Percentiles rank a stretch among this genome's conserved stretches.
Conservation (phyloP, 2,888 invertebrate species). For the Leptogaster cylindrica region DNA sequence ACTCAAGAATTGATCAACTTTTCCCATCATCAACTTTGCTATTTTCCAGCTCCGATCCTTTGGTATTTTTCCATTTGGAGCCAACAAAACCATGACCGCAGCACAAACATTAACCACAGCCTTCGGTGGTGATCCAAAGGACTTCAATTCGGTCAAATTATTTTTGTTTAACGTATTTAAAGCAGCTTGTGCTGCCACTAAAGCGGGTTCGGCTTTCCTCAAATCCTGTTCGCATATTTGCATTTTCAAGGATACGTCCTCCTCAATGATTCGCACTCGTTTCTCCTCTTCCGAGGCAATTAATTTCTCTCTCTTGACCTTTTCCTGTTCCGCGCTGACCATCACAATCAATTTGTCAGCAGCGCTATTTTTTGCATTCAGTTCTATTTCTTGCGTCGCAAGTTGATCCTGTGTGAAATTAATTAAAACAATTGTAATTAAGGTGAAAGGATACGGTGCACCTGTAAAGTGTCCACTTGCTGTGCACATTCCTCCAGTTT, state of each 20-base stretch:
- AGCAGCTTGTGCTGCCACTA: slow-evolving; percentile 78
- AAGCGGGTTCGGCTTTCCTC: slow-evolving; percentile 89
- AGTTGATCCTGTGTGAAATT: slow-evolving; percentile 57
- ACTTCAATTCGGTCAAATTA: slow-evolving; percentile 92
- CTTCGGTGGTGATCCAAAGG: slow-evolving; percentile 91
- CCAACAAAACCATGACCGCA: slow-evolving; percentile 86
- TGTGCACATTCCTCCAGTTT: slow-evolving; percentile 86
- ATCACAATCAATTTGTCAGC: slow-evolving; percentile 89
- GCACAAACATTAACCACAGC: slow-evolving; percentile 87
- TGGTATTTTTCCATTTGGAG: slow-evolving; percentile 83
- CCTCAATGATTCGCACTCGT: slow-evolving; percentile 88
- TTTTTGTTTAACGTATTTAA: slow-evolving; percentile 93
- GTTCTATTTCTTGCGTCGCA: slow-evolving; percentile 78
- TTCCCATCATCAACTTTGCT: slow-evolving; percentile 89
- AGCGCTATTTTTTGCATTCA: slow-evolving; percentile 88
- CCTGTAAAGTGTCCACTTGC: slow-evolving; percentile 87
- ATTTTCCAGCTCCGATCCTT: slow-evolving; percentile 93
- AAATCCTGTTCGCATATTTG: slow-evolving; percentile 89
- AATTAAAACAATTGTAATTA: not conserved
- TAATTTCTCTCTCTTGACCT: slow-evolving; percentile 87
- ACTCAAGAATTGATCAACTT: slow-evolving; percentile 85
- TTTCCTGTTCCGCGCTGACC: slow-evolving; percentile 89
- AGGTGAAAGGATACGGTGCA: slow-evolving; percentile 51
- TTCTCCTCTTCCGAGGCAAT: slow-evolving; percentile 85
- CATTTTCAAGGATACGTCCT: slow-evolving; percentile 85